Base-by-base conservation (phyloP, 2,113 vertebrate genomes). In the Empidonax traillii region DNA sequence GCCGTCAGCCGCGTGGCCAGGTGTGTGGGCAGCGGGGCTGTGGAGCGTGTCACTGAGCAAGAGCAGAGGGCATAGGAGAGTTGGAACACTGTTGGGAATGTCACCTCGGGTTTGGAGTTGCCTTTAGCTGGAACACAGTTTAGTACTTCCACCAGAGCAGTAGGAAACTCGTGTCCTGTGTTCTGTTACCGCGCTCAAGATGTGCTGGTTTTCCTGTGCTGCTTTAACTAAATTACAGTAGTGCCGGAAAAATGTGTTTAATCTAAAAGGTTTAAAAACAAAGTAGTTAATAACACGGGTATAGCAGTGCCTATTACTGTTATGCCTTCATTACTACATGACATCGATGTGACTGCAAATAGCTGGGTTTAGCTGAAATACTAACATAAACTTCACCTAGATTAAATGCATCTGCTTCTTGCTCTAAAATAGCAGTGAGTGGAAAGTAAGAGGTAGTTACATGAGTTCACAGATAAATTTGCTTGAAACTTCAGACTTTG, bases 1-100 rank as follows among this genome's bases (percentile, higher is more conserved):
- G 62, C 94, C 4, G n/a, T 98, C 72, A 97, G 96, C 96, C 97
- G 98, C 43, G 98, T 98, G 1, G 91, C 98, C 77, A 99, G 98
- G 99, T 99, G 94, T 93, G 98, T 96, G 77, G 25, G 20, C 5
- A 7, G 4, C 24, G 33, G 65, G 8, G 9, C 47, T 59, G 28
- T 61, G 47, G 41, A 4, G 25, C 11, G 1, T 74, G 35, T 37
- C 43, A 17, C 2, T 86, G 85, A 43, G 63, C 31, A 41, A 39
- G 11, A 58, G 8, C 43, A 25, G 37, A 55, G 30, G 55, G 6
- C 41, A 6, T 3, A 3, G n/a, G 10, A 49, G 27, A 67, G 41
- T 18, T 69, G 53, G n/a, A 65, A 2, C 25, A 8, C 3, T 33
- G 22, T 3, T 58, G 31, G 58, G 51, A 46, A 16, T n/a, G 25